Evolutionary conservation across 2,113 vertebrate genomes (phyloP).

Genomic region (Sprattus sprattus): DNA sequence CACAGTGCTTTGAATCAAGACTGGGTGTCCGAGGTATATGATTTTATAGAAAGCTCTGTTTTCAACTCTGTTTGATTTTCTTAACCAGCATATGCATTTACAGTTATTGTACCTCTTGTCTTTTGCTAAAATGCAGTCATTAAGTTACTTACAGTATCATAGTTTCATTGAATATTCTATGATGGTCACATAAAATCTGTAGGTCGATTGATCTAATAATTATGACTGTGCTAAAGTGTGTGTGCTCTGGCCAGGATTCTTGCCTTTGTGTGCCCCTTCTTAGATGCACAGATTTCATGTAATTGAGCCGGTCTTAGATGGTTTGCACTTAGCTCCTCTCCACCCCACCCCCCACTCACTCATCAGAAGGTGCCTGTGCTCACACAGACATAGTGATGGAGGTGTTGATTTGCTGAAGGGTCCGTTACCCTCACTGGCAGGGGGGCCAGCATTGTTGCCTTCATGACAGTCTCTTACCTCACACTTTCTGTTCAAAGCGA

Average conservation of each 20-base stretch:
- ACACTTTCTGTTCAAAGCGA: not conserved
- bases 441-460: not conserved
- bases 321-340: not conserved
- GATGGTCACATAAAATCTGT: not conserved
- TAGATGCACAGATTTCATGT: not conserved
- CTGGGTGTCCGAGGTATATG: too few species aligned
- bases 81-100: too few species aligned
- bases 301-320: too few species aligned
- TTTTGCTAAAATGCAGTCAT: not conserved
- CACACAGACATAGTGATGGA: not conserved
- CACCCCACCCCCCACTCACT: not conserved
- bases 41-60: too few species aligned
- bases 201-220: not conserved
- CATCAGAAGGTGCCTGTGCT: not conserved
- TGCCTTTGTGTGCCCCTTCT: not conserved
- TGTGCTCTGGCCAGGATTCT: not conserved
- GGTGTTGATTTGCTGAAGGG: not conserved
- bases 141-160: not conserved
- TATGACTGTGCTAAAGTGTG: not conserved
- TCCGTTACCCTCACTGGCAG: not conserved
- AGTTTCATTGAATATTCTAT: not conserved
- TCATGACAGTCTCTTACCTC: not conserved
- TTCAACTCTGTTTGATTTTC: too few species aligned
- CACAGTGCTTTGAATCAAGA: too few species aligned
- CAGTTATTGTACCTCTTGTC: too few species aligned